Evolutionary conservation across 2,888 invertebrate genomes (phyloP).

Genomic region (Urechis unicinctus): DNA sequence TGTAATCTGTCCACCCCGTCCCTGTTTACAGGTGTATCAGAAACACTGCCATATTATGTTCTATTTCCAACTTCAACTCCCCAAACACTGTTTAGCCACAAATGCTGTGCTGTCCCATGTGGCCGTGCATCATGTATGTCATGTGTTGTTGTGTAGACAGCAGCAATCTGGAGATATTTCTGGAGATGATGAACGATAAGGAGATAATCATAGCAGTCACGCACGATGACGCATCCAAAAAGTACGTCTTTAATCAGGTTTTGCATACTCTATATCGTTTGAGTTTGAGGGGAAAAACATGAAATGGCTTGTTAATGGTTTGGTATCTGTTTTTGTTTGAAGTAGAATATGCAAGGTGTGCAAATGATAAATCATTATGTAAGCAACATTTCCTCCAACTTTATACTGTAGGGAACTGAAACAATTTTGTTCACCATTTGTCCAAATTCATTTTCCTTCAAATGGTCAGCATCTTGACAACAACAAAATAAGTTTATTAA

Average conservation of each 20-base stretch:
- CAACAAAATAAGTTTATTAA: too few relatives aligned
- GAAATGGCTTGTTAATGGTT: not conserved
- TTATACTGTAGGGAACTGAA: too few relatives aligned
- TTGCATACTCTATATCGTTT: too few relatives aligned
- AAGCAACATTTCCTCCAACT: too few relatives aligned
- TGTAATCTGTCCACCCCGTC: not conserved
- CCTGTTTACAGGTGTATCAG: too few relatives aligned
- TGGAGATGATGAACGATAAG: conserved; percentile 46
- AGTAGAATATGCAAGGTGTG: not conserved
- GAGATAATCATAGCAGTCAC: conserved; percentile 56
- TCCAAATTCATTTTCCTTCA: too few relatives aligned
- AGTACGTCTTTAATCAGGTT: conserved; percentile 29
- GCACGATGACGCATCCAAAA: conserved; percentile 57
- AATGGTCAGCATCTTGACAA: too few relatives aligned
- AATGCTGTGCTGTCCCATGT: too few relatives aligned
- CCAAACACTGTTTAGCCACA: not conserved
- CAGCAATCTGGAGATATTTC: conserved; percentile 49
- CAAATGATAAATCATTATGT: too few relatives aligned
- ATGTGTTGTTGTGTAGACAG: conserved; percentile 37
- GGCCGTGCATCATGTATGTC: too few relatives aligned
- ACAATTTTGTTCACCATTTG: too few relatives aligned
- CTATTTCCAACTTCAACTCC: not conserved
- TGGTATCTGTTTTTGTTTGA: not conserved
- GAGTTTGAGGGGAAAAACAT: not conserved
- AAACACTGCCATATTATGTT: not conserved